Percentiles rank a stretch among this genome's conserved stretches.
phyloP scores from a whole-genome alignment of 2,888 invertebrate genomes.

The Drosophila formosana region DNA sequence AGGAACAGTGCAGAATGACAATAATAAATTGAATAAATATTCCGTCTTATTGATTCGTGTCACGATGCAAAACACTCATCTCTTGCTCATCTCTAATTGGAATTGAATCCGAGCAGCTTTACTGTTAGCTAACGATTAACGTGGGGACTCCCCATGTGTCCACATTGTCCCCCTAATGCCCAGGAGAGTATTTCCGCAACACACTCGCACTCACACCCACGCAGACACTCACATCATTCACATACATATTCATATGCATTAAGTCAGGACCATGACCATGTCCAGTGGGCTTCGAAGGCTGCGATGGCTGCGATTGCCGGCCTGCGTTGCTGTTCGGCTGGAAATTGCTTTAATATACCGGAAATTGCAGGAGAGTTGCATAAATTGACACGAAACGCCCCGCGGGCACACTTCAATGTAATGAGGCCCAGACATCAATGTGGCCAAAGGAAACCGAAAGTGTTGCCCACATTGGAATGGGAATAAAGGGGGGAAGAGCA shows the following conservation, averaged over 20 bases:
- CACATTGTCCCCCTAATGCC: constrained; percentile 46
- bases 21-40: constrained; percentile 2
- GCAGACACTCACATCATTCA: constrained; percentile 21
- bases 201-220: constrained; percentile 37
- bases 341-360: constrained; percentile 81
- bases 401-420: constrained; percentile 78
- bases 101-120: constrained; percentile 28
- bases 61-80: constrained; percentile 15
- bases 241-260: constrained; percentile 69
- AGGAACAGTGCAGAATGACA: background rate
- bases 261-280: constrained; percentile 55
- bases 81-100: constrained; percentile 18
- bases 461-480: constrained; percentile 28
- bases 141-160: constrained; percentile 3
- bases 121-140: constrained; percentile 16
- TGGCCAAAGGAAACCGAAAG: constrained; percentile 47
- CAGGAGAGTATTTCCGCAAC: constrained; percentile 67
- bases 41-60: constrained; percentile 16
- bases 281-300: background rate
- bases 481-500: background rate
- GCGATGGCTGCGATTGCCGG: constrained; percentile 32
- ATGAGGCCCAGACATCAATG: constrained; percentile 48
- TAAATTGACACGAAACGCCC: constrained; percentile 83
- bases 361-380: constrained; percentile 81
- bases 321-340: constrained; percentile 45